A percentile compares a stretch with the other conserved stretches of the same genome.
Conservation (phyloP, 2,113 vertebrate genomes). For the Ammodytes marinus region DNA sequence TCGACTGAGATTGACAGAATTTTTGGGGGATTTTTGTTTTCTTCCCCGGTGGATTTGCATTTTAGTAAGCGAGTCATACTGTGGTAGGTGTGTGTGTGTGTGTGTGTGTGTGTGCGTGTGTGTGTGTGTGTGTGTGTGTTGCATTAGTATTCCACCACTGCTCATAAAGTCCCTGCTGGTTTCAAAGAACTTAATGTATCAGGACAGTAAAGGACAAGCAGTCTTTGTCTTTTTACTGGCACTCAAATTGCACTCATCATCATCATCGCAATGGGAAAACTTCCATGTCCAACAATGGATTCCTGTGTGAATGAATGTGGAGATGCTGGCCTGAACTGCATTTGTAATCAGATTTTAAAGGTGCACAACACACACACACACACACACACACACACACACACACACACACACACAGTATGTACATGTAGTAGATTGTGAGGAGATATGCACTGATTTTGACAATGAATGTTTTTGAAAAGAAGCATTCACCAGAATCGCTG, state of each 20-base stretch:
- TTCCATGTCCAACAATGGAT: background rate
- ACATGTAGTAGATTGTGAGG: too few species aligned
- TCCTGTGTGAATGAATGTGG: background rate
- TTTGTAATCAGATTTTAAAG: too few species aligned
- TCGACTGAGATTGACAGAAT: conserved; percentile 57
- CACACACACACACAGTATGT: too few species aligned
- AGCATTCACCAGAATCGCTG: too few species aligned
- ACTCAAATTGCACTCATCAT: background rate
- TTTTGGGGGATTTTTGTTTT: conserved; percentile 42
- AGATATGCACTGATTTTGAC: too few species aligned
- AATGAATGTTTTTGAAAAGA: too few species aligned
- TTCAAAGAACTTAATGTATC: conserved; percentile 35
- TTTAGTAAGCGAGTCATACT: conserved; percentile 22
- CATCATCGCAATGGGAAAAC: background rate
- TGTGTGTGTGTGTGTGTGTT: conserved; percentile 11
- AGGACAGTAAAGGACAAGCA: conserved; percentile 52
- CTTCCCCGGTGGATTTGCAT: conserved; percentile 50
- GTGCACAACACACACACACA: too few species aligned
- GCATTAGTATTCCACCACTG: conserved; percentile 55
- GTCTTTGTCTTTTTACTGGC: conserved; percentile 40
- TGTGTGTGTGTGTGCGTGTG: too few species aligned
- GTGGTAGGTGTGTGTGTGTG: background rate
- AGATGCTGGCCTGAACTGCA: background rate
- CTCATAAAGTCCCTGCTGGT: conserved; percentile 39
- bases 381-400: too few species aligned